Conservation (phyloP, 2,888 invertebrate species). For the Brachyptera risi region DNA sequence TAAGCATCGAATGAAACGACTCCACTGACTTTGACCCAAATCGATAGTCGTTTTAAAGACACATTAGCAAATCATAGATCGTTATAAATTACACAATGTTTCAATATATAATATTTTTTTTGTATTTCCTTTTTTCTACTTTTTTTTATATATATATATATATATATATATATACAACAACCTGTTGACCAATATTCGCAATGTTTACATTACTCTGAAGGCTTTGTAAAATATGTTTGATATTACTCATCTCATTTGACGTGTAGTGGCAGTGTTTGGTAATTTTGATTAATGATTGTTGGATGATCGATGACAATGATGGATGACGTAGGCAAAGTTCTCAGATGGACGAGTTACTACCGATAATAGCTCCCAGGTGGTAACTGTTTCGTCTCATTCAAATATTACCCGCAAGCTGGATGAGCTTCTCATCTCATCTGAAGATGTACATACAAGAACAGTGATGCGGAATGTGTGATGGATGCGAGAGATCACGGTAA, state of each 20-base stretch:
- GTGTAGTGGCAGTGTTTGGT: constrained; percentile 7
- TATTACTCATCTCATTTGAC: background rate
- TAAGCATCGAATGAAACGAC: constrained; percentile 6
- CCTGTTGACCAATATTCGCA: background rate
- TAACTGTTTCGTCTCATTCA: no score
- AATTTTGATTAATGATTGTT: constrained; percentile 20
- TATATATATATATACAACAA: no score
- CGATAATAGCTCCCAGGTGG: no score
- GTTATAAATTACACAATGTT: background rate
- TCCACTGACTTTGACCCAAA: constrained; percentile 11
- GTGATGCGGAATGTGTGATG: no score
- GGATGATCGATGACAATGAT: constrained; percentile 23
- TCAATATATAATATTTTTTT: background rate
- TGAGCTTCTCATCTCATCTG: no score
- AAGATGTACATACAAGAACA: no score
- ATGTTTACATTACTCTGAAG: background rate
- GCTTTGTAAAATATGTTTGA: background rate
- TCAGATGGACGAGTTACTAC: no score
- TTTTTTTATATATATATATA: no score
- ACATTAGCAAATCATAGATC: background rate
- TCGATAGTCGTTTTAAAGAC: background rate
- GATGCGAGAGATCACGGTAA: no score
- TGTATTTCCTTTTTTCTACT: background rate
- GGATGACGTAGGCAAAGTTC: no score
- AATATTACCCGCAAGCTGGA: no score